Evolutionary conservation across 2,888 invertebrate genomes (phyloP).

Genomic region (Piscicola geometra): DNA sequence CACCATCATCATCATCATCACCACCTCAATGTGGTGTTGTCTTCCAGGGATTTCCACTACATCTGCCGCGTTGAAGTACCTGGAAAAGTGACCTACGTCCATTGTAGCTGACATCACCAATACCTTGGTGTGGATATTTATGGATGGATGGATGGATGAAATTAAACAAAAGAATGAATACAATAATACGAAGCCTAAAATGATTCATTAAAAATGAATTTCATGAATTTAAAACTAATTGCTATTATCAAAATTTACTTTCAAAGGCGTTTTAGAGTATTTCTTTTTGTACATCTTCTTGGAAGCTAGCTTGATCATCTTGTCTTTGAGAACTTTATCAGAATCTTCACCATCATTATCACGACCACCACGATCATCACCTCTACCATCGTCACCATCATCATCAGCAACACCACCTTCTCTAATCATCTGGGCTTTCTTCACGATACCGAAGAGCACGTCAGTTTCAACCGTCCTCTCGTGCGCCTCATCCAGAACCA

Average conservation of each 20-base stretch:
- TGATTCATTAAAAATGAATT: too few relatives aligned
- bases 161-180: too few relatives aligned
- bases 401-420: neutral
- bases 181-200: too few relatives aligned
- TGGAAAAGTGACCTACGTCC: slow-evolving; percentile 86
- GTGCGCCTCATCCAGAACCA: slow-evolving; percentile 90
- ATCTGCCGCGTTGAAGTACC: slow-evolving; percentile 79
- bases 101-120: slow-evolving; percentile 92
- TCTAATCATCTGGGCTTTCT: slow-evolving; percentile 71
- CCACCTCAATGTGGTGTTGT: slow-evolving; percentile 66
- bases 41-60: slow-evolving; percentile 85
- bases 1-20: neutral
- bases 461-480: slow-evolving; percentile 91
- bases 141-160: too few relatives aligned
- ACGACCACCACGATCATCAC: too few relatives aligned
- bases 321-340: too few relatives aligned
- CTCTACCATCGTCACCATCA: too few relatives aligned
- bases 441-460: slow-evolving; percentile 85
- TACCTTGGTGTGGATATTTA: slow-evolving; percentile 59
- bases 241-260: slow-evolving; percentile 68
- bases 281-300: too few relatives aligned
- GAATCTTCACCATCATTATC: too few relatives aligned
- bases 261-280: too few relatives aligned
- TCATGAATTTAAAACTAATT: too few relatives aligned
- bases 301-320: too few relatives aligned